Evolutionary conservation across 2,888 invertebrate genomes (phyloP), one percentile per base, ranked within the genome.

Genomic region (Agrochola litura): DNA sequence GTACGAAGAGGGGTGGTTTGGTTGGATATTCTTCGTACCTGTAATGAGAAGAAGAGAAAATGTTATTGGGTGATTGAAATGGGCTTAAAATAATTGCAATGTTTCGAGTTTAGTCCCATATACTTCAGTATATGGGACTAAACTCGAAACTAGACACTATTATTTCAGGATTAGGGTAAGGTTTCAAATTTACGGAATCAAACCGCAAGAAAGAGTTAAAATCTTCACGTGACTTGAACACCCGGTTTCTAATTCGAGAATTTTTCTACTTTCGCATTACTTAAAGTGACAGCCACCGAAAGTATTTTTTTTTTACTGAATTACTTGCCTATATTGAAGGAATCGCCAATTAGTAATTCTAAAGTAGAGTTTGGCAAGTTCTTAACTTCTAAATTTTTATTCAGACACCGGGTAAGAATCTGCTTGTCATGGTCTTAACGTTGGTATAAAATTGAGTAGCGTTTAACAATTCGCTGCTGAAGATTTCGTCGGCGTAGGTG

Each of bases 21-120:
- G 99, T 99, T 0, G 99, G 99, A 95, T 99, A 99, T 93, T 99
- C 99, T 93, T 99, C 99, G 93, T 99, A 99, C 98, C 98, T 97
- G 77, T 16, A 75, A 82, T 65, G 10, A 6, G 1, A 30, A 41
- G 10, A 19, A 10, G 1, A 49, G 8, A 9, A 41, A 6, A 10
- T 56, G 2, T 75, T 52, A 75, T 25, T 72, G 2, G 16, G 3
- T 37, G 5, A 30, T 46, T 37, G 37, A 30, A 37, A 56, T 37
- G 30, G 46, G 19, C 12, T n/a, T n/a, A 12, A 19, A 30, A 30
- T 61, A 12, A 12, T 37, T 37, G 12, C 2, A 30, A n/a, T n/a
- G n/a, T n/a, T n/a, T n/a, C n/a, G n/a, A n/a, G n/a, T n/a, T n/a
- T n/a, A n/a, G n/a, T n/a, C n/a, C n/a, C n/a, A n/a, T n/a, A n/a